Base-by-base conservation (phyloP, 2,888 invertebrate species). In the Ophioninae sp. region DNA sequence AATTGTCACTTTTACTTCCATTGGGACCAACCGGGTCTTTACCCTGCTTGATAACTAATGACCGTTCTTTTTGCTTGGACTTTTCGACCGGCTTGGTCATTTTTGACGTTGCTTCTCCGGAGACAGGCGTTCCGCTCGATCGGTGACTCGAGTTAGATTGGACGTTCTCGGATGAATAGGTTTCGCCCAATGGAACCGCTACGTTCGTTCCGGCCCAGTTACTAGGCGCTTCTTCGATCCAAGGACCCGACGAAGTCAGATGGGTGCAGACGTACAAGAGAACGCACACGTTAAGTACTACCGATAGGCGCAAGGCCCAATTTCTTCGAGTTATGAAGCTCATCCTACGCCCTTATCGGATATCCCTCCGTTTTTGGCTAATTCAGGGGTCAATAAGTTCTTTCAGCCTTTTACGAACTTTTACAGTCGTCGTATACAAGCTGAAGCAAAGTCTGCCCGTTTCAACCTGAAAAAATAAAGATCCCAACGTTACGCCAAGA, bases 271-370 rank as follows among this genome's bases (percentile, higher is more conserved):
- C 95, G 93, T 96, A 96, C 85, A 96, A 93, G 81, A 96, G 93
- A 78, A 96, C 95, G 87, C 95, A 96, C 86, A 96, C 94, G 91
- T 96, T 96, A 88, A 96, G 95, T 83, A 96, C 94, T 89, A 96
- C 95, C 93, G 96, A 96, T 92, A 96, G 95, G 89, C 96, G 94
- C 92, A 96, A 94, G 93, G 96, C 94, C 94, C 96, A 95, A 93
- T 96, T 96, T 87, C 96, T 95, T 85, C 95, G 93, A 80, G 94
- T 93, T 86, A 94, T 93, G 82, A 91, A 89, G 78, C 89, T 89
- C 89, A 91, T 90, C 83, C 87, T 90, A 88, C 86, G 23, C 5
- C 23, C 72, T 39, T 57, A 50, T 69, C 74, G 23, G 41, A 44
- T 37, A 67, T 73, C 41, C 70, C 41, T 30, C 7, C 8, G 1